Evolutionary conservation across 1,140 invertebrate species (phyloP).

Genomic region (Tetragonula clypearis): DNA sequence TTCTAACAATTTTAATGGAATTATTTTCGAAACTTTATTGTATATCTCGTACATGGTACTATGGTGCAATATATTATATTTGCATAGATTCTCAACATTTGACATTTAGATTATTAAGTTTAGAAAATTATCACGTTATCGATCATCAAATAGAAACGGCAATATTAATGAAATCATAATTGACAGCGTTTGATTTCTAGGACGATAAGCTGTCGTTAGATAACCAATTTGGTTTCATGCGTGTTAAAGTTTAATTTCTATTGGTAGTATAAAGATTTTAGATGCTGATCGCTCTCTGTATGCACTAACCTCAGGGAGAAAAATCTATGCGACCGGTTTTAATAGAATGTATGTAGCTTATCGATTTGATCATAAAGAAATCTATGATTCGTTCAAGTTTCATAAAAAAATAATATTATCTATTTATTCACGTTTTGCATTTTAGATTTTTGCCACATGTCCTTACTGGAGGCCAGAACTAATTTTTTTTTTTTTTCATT

Average conservation of each 20-base stretch:
- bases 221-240: slow-evolving; percentile 12
- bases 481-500: background rate
- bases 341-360: slow-evolving; percentile 25
- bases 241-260: slow-evolving; percentile 17
- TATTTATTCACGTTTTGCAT: slow-evolving; percentile 29
- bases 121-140: no score
- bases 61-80: no score
- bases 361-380: slow-evolving; percentile 40
- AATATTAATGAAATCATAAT: no score
- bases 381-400: slow-evolving; percentile 31
- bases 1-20: no score
- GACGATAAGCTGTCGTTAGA: slow-evolving; percentile 15
- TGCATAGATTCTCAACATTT: no score
- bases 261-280: slow-evolving; percentile 10
- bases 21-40: no score
- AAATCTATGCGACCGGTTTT: slow-evolving; percentile 47
- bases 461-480: background rate
- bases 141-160: no score
- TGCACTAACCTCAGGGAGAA: slow-evolving; percentile 10
- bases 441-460: no score
- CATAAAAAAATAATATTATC: slow-evolving; percentile 15
- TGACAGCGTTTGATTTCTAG: slow-evolving; percentile 13
- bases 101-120: no score
- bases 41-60: no score
- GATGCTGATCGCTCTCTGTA: background rate